Conservation (phyloP, 2,113 vertebrate species). For the Hirundichthys speculiger region DNA sequence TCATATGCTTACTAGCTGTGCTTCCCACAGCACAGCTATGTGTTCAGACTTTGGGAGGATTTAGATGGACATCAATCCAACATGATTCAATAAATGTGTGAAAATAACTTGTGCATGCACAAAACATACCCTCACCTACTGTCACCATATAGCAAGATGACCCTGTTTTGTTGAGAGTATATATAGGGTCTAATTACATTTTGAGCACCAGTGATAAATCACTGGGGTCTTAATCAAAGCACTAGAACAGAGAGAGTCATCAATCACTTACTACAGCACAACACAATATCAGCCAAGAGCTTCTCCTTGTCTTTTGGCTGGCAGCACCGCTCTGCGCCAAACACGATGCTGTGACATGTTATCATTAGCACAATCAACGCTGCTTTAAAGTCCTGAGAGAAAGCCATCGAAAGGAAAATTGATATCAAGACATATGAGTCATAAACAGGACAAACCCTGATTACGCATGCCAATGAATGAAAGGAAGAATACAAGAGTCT, state of each 20-base stretch:
- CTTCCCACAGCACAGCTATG: constrained; percentile 29
- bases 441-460: constrained; percentile 37
- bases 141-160: constrained; percentile 47
- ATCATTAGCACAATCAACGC: constrained; percentile 71
- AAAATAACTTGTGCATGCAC: constrained; percentile 28
- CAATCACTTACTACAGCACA: constrained; percentile 74
- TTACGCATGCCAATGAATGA: constrained; percentile 14
- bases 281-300: constrained; percentile 54
- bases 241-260: constrained; percentile 75
- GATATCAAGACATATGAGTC: constrained; percentile 47
- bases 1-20: not conserved
- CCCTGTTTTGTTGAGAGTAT: constrained; percentile 62
- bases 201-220: constrained; percentile 79
- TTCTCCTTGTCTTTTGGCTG: constrained; percentile 47
- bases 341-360: constrained; percentile 63
- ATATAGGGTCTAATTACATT: constrained; percentile 74
- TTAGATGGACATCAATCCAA: constrained; percentile 51
- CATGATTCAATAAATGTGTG: constrained; percentile 31
- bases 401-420: constrained; percentile 56
- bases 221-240: constrained; percentile 79
- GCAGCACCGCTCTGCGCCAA: constrained; percentile 39
- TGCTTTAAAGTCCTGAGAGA: constrained; percentile 60
- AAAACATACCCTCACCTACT: constrained; percentile 30
- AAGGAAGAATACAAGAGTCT: not conserved
- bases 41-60: constrained; percentile 42